Percentiles rank a stretch among this genome's conserved stretches.
phyloP scores from a whole-genome alignment of 1,140 invertebrate species.

The Orchesella cincta region DNA sequence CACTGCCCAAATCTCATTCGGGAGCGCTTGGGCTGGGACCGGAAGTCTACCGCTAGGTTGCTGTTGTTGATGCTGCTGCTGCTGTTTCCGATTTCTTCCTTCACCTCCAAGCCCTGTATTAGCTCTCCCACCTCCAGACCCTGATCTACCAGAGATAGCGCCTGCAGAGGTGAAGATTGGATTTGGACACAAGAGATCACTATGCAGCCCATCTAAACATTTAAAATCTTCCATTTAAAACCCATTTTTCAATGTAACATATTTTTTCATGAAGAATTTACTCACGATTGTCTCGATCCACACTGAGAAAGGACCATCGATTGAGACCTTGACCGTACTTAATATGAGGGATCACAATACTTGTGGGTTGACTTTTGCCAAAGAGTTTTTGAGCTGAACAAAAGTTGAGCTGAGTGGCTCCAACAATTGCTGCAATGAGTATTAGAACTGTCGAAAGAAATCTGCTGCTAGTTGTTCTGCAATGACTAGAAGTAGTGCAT shows the following conservation, averaged over 20 bases:
- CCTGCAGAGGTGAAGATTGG: conserved; percentile 27
- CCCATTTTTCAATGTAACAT: background rate
- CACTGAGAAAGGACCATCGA: conserved; percentile 35
- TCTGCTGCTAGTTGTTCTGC: too few species aligned
- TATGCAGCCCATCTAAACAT: conserved; percentile 34
- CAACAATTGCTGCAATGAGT: background rate
- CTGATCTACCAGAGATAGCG: background rate
- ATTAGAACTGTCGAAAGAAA: too few species aligned
- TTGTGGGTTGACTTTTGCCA: background rate
- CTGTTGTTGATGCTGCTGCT: background rate
- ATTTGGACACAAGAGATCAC: conserved; percentile 37
- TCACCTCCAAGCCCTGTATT: background rate
- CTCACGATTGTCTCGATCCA: conserved; percentile 32
- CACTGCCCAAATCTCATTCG: conserved; percentile 27
- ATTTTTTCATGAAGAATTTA: too few species aligned
- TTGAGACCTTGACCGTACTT: conserved; percentile 34
- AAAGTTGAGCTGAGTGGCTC: background rate
- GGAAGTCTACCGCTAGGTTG: background rate
- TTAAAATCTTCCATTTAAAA: background rate
- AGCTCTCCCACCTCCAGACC: background rate
- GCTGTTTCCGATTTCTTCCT: background rate
- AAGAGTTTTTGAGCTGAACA: background rate
- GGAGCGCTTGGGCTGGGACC: background rate
- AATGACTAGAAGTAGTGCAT: too few species aligned
- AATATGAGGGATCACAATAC: conserved; percentile 1